Evolutionary conservation across 2,888 invertebrate genomes (phyloP).

Genomic region (Cataglyphis livida): DNA sequence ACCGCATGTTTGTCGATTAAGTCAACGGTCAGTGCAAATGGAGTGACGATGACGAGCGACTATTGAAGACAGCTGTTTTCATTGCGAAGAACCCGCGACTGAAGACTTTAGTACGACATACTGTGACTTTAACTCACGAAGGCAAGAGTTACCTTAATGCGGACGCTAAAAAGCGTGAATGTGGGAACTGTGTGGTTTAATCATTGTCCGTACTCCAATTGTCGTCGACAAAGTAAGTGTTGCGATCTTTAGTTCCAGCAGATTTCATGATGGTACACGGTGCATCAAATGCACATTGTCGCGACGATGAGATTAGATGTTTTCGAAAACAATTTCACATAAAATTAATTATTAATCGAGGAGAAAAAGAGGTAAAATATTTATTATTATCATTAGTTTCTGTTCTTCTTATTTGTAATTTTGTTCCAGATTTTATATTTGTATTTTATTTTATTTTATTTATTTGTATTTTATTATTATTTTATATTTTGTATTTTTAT

Average conservation of each 20-base stretch:
- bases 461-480: too few species aligned
- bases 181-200: slow-evolving; percentile 58
- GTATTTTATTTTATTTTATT: too few species aligned
- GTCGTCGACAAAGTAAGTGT: slow-evolving; percentile 64
- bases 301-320: background rate
- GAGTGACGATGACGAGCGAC: slow-evolving; percentile 1
- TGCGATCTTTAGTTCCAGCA: slow-evolving; percentile 77
- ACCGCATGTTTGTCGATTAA: slow-evolving; percentile 40
- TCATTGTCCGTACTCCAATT: slow-evolving; percentile 75
- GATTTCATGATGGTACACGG: slow-evolving; percentile 26
- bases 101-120: slow-evolving; percentile 67
- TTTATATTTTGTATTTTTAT: too few species aligned
- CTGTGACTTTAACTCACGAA: slow-evolving; percentile 74
- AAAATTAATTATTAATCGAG: slow-evolving; percentile 13
- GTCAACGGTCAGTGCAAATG: background rate
- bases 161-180: slow-evolving; percentile 81
- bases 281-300: slow-evolving; percentile 26
- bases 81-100: slow-evolving; percentile 70
- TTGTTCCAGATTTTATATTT: background rate
- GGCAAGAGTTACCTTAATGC: slow-evolving; percentile 35
- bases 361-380: background rate
- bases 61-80: slow-evolving; percentile 43
- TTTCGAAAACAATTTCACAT: background rate
- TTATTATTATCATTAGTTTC: background rate
- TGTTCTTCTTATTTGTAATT: background rate